Conservation (phyloP, 37 sponge, comb jelly and placozoan species). For the Halichondria panicea region DNA sequence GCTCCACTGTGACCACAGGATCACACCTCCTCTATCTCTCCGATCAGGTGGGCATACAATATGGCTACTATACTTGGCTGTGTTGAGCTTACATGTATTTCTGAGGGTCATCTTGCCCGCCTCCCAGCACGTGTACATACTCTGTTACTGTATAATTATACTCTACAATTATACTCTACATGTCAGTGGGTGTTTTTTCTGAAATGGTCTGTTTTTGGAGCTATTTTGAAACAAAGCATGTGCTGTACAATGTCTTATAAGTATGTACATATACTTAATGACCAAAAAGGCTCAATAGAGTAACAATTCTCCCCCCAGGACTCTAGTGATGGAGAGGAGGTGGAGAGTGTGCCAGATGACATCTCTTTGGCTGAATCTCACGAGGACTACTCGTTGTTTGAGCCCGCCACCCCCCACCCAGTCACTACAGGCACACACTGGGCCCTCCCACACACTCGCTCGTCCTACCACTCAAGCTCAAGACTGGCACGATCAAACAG, state of each 20-base stretch:
- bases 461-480: neutral
- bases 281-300: too few relatives aligned
- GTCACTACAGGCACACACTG: slow-evolving; percentile 39
- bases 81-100: neutral
- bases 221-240: too few relatives aligned
- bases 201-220: too few relatives aligned
- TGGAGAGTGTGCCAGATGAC: slow-evolving; percentile 54
- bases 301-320: slow-evolving; percentile 41
- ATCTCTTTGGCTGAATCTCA: slow-evolving; percentile 25
- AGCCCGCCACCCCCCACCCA: neutral
- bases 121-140: too few relatives aligned
- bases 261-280: too few relatives aligned
- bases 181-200: neutral
- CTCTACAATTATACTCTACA: neutral
- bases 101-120: too few relatives aligned
- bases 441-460: slow-evolving; percentile 47
- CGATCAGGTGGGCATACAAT: slow-evolving; percentile 35
- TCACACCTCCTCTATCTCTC: slow-evolving; percentile 63
- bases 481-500: neutral
- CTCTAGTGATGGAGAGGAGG: slow-evolving; percentile 58
- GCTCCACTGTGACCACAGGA: slow-evolving; percentile 48
- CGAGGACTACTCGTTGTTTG: slow-evolving; percentile 21
- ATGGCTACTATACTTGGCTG: neutral
- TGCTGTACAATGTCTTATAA: too few relatives aligned
- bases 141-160: too few relatives aligned